Conservation (phyloP, 53 echinoderm and acorn worm genomes). For the Holothuria scabra region DNA sequence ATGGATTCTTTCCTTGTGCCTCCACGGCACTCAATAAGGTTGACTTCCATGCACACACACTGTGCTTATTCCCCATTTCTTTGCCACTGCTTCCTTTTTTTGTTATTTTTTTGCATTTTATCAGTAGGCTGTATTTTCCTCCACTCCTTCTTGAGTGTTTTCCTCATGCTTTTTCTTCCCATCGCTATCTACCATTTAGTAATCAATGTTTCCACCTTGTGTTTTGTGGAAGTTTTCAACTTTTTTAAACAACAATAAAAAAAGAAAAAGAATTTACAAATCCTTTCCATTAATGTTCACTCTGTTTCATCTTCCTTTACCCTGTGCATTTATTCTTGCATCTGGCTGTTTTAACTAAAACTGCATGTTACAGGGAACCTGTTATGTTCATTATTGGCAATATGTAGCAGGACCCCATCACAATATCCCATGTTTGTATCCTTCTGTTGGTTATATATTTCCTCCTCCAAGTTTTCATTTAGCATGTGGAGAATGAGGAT, state of each 20-base stretch:
- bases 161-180: slow-evolving; percentile 3
- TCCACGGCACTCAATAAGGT: slow-evolving; percentile 43
- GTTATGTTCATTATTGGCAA: slow-evolving; percentile 15
- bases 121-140: slow-evolving; percentile 33
- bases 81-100: slow-evolving; percentile 30
- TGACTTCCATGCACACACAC: slow-evolving; percentile 49
- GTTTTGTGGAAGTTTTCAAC: slow-evolving; percentile 17
- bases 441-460: no score
- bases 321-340: slow-evolving; percentile 31
- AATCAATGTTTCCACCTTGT: slow-evolving; percentile 25
- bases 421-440: no score
- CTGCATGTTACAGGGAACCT: slow-evolving; percentile 11
- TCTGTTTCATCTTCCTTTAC: neutral
- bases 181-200: slow-evolving; percentile 28
- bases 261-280: slow-evolving; percentile 1
- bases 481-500: no score
- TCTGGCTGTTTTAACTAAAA: slow-evolving; percentile 28
- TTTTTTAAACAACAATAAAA: neutral
- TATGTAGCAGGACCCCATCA: no score
- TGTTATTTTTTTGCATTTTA: slow-evolving; percentile 35
- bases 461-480: no score
- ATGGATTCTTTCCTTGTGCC: slow-evolving; percentile 50
- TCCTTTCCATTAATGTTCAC: neutral
- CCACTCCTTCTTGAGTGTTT: slow-evolving; percentile 24
- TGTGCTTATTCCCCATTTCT: slow-evolving; percentile 29